phyloP scores from a whole-genome alignment of 1,140 invertebrate species.

The Panagrolaimus sp. region DNA sequence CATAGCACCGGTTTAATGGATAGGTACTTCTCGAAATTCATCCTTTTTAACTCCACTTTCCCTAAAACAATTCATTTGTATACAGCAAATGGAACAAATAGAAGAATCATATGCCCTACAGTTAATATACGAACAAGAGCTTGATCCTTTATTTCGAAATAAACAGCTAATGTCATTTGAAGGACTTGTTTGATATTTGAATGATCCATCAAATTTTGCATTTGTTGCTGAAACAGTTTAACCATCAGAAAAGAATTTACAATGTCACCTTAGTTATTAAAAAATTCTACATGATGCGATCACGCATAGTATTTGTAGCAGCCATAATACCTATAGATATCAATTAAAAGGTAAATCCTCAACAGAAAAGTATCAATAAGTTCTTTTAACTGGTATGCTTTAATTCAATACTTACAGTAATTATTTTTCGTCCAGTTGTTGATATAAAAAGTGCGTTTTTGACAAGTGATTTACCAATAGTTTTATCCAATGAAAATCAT shows the following conservation, averaged over 20 bases:
- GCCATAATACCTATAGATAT: slow-evolving; percentile 93
- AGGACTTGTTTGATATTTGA: slow-evolving; percentile 83
- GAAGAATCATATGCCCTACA: slow-evolving; percentile 71
- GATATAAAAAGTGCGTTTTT: slow-evolving; percentile 83
- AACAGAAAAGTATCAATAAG: slow-evolving; percentile 88
- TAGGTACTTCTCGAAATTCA: slow-evolving; percentile 69
- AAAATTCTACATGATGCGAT: too few relatives aligned
- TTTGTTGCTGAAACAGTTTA: slow-evolving; percentile 74
- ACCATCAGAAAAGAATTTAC: slow-evolving; percentile 71
- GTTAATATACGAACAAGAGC: slow-evolving; percentile 73
- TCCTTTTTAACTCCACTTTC: slow-evolving; percentile 74
- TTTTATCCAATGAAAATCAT: slow-evolving; percentile 84
- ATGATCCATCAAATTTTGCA: slow-evolving; percentile 86
- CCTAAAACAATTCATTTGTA: slow-evolving; percentile 76
- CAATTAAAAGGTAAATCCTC: slow-evolving; percentile 79
- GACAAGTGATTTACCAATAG: slow-evolving; percentile 81
- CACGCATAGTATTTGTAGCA: slow-evolving; percentile 88
- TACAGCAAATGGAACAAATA: slow-evolving; percentile 74
- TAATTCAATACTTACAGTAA: too few relatives aligned
- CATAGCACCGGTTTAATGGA: slow-evolving; percentile 78
- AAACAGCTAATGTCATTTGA: slow-evolving; percentile 84
- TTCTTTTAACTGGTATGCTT: slow-evolving; percentile 4
- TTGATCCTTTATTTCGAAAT: slow-evolving; percentile 71
- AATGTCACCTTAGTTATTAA: slow-evolving; percentile 83
- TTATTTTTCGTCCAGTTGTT: slow-evolving; percentile 75